A percentile compares a stretch with the other conserved stretches of the same genome.
These are phyloP conservation scores for Nomada fucata DNA, from an alignment of 2,888 invertebrate species.

Conservation along the genomic window DNA sequence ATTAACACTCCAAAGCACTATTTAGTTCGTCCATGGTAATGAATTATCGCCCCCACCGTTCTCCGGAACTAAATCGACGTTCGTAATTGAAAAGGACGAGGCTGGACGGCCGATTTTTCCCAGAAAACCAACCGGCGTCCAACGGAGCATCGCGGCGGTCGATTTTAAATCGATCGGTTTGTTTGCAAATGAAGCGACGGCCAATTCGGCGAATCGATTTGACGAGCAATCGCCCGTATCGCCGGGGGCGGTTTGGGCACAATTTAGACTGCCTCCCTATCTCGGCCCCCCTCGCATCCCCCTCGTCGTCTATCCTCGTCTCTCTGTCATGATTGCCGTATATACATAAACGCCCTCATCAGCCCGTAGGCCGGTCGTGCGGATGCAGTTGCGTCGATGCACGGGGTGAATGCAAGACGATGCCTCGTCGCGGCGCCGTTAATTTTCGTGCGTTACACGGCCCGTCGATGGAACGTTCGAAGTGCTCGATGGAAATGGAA, in stretches of 20 bases:
- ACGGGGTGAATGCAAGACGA: constrained; percentile 20
- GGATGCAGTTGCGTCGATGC: constrained; percentile 28
- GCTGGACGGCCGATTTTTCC: too few species aligned
- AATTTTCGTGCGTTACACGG: constrained; percentile 41
- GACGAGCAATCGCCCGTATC: constrained; percentile 64
- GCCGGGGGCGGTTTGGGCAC: constrained; percentile 57
- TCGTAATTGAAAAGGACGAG: neutral
- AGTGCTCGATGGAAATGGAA: neutral
- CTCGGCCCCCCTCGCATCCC: constrained; percentile 30
- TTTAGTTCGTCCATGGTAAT: too few species aligned
- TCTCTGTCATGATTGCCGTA: constrained; percentile 30
- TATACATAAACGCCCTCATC: constrained; percentile 52
- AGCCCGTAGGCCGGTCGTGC: constrained; percentile 36
- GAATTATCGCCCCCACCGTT: too few species aligned
- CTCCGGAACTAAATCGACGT: neutral
- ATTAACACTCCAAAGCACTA: too few species aligned
- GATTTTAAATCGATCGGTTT: constrained; percentile 53
- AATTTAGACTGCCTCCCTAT: constrained; percentile 60
- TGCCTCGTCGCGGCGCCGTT: constrained; percentile 28
- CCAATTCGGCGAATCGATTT: constrained; percentile 67
- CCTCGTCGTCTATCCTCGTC: constrained; percentile 29
- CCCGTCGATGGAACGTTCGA: constrained; percentile 10
- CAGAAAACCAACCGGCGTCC: neutral
- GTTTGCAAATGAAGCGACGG: constrained; percentile 62
- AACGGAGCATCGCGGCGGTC: neutral